Base-by-base conservation (phyloP, 1,140 invertebrate genomes). In the Lordiphosa clarofinis region DNA sequence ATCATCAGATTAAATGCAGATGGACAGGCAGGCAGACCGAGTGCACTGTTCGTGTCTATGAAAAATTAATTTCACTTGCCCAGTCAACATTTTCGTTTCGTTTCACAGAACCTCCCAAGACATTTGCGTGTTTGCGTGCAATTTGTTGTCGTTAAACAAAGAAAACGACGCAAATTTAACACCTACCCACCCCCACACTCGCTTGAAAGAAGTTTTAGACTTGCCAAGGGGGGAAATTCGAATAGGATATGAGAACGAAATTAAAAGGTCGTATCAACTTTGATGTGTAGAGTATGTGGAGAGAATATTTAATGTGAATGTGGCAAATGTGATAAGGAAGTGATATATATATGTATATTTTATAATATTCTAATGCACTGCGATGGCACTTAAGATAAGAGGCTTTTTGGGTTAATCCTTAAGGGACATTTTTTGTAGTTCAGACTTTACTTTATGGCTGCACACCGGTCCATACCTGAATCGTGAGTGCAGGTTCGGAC, bases 151-250 rank as follows among this genome's bases (percentile, higher is more conserved):
- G 46, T 31, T 56, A 58, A 70, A 74, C 58, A 75, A 71, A 67
- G 71, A 81, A 57, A 66, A 49, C 68, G 72, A 47, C 62, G 57
- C 56, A 68, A 81, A 82, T 84, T 81, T 61, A 82, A 84, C 76
- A 82, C 78, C 74, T 84, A 36, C 35, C 37, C 10, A 9, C 24
- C 28, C 28, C 7, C 28, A 31, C 28, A 31, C 28, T 31, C 5
- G 5, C 28, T 31, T 31, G 49, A 58, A 62, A 60, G 58, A 62
- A 60, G 58, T 53, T 10, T 40, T n/a, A 57, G 19, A 46, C n/a
- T 31, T 11, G n/a, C 21, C 11, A 4, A 39, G 31, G 24, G 11
- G 11, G 56, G 39, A 49, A 49, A 49, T 38, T 49, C 10, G 11
- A 49, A 49, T 24, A 21, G 24, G 15, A 50, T 38, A 50, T 38